A percentile compares a stretch with the other conserved stretches of the same genome.
These are phyloP conservation scores for Chorisops tibialis DNA, from an alignment of 2,888 invertebrate species.

Conservation along the genomic window DNA sequence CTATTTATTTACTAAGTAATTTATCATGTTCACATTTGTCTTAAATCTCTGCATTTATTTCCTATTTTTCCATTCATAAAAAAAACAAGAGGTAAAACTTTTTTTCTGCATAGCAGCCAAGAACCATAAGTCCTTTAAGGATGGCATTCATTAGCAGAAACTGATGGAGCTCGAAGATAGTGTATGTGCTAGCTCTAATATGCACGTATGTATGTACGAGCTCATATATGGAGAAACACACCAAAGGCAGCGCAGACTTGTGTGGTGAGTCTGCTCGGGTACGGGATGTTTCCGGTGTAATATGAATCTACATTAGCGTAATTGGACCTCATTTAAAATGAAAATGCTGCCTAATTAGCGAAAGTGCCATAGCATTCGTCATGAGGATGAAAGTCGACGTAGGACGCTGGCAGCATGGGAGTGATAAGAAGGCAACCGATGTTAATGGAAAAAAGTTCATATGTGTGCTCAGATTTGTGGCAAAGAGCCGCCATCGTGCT, in stretches of 20 bases:
- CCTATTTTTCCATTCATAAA: no score
- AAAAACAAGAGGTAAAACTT: no score
- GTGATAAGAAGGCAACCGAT: slow-evolving; percentile 15
- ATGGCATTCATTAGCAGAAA: slow-evolving; percentile 33
- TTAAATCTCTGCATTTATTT: no score
- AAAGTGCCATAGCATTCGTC: slow-evolving; percentile 39
- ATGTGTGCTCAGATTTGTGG: slow-evolving; percentile 23
- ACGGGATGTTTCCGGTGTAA: slow-evolving; percentile 37
- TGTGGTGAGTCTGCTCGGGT: slow-evolving; percentile 12
- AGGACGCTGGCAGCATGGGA: neutral
- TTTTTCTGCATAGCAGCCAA: neutral
- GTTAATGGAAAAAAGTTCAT: slow-evolving; percentile 31
- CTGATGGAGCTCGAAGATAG: slow-evolving; percentile 28
- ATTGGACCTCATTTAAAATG: slow-evolving; percentile 41
- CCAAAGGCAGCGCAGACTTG: slow-evolving; percentile 1
- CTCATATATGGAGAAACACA: neutral
- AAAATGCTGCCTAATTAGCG: slow-evolving; percentile 41
- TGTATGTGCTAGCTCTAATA: neutral
- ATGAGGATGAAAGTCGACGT: slow-evolving; percentile 10
- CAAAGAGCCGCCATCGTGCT: slow-evolving; percentile 13
- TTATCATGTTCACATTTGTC: no score
- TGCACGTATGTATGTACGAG: neutral
- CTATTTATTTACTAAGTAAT: no score
- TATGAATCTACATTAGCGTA: slow-evolving; percentile 40
- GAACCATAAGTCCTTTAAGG: slow-evolving; percentile 23